phyloP scores from a whole-genome alignment of 2,888 invertebrate genomes.

The Hyposoter dolosus region DNA sequence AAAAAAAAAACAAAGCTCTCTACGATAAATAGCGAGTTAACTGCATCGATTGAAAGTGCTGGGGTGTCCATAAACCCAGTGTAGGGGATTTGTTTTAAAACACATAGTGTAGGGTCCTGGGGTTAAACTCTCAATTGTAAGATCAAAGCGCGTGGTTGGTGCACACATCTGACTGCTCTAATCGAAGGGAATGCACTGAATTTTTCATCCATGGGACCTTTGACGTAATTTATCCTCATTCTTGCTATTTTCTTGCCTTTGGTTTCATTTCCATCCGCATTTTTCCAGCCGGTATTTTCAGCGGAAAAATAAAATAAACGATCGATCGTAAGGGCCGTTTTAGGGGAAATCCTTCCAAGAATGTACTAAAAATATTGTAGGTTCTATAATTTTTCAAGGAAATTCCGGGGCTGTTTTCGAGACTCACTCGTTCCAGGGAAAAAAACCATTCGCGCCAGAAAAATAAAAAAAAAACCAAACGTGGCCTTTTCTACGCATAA shows the following conservation, averaged over 20 bases:
- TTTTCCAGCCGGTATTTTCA: too few species aligned
- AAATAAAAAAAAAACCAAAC: neutral
- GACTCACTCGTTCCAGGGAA: neutral
- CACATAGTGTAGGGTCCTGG: too few species aligned
- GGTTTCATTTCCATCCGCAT: neutral
- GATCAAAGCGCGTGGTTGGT: neutral
- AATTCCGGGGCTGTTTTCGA: neutral
- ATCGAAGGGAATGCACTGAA: constrained; percentile 35
- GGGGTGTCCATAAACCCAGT: too few species aligned
- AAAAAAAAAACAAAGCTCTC: too few species aligned
- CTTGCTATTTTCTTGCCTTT: constrained; percentile 3
- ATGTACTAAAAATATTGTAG: too few species aligned
- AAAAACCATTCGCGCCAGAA: neutral
- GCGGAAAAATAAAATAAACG: too few species aligned
- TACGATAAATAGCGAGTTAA: too few species aligned
- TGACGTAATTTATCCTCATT: neutral
- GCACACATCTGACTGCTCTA: neutral
- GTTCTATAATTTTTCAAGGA: neutral
- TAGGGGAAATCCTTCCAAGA: too few species aligned
- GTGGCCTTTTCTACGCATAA: neutral
- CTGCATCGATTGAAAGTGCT: too few species aligned
- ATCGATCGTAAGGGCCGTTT: too few species aligned
- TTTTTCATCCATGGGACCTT: constrained; percentile 26
- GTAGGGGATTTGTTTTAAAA: too few species aligned
- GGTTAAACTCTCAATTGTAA: neutral